Evolutionary conservation across 2,888 invertebrate species (phyloP), one percentile per base, ranked within the genome.

Genomic region (Megalurothrips usitatus): DNA sequence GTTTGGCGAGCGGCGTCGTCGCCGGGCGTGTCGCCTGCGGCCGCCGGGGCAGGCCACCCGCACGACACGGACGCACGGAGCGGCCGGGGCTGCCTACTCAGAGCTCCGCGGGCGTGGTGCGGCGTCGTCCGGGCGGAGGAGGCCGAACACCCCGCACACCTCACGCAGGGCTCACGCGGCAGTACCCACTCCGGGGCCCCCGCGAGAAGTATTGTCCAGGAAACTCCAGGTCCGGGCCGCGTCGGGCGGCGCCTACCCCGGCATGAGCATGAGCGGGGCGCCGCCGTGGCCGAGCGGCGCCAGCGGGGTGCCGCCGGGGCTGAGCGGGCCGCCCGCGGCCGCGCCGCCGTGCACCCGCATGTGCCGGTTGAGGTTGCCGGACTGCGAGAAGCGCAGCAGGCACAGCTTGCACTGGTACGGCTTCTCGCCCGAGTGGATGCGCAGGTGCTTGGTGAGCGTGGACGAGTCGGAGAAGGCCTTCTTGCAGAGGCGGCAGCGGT

Each of bases 401-500:
- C 99, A 99, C 82, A 99, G 89, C 89, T 97, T 97, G 88, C 99
- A 99, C 87, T 98, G 97, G 87, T 99, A 99, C 0, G 99, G 99
- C 87, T 99, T 99, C 88, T 97, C 96, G 26, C 96, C 96, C 81
- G 92, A 92, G 86, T 95, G 90, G 86, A 99, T 97, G 85, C 98
- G 90, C 83, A 98, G 89, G 88, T 99, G 99, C 88, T 99, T 99
- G 81, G 99, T 99, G 81, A 99, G 89, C 1, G 99, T 99, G 63
- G 98, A 98, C 86, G 98, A 98, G 88, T 99, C 99, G 8, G 98
- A 98, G 88, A 99, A 99, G 4, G 98, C 97, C 87, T 99, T 99
- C 87, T 97, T 97, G 89, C 99, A 99, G 85, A 97, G 93, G 84
- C 96, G 91, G 89, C 99, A 99, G 84, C 89, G 86, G 87, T 99